Evolutionary conservation across 2,888 invertebrate species (phyloP).

Genomic region (Pseudococcus jackbeardsleyi): DNA sequence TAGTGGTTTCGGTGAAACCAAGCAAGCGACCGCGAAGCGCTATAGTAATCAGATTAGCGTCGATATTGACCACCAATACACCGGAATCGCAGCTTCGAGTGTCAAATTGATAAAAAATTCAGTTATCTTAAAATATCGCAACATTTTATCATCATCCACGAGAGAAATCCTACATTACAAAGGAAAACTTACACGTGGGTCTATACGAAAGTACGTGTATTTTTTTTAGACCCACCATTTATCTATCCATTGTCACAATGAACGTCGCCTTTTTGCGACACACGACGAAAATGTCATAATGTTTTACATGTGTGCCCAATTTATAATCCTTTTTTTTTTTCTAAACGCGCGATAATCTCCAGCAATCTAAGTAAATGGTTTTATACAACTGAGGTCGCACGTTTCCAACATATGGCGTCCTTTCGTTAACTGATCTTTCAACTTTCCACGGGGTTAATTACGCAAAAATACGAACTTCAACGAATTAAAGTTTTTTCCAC

Average conservation of each 20-base stretch:
- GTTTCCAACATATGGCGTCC: not conserved
- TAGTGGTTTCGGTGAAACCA: no score
- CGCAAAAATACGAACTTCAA: not conserved
- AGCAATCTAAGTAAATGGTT: not conserved
- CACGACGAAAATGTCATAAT: not conserved
- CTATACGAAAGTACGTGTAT: no score
- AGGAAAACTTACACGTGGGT: no score
- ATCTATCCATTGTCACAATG: no score
- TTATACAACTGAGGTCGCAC: not conserved
- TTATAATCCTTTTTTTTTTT: not conserved
- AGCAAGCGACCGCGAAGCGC: no score
- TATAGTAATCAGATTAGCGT: no score
- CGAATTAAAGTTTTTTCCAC: not conserved
- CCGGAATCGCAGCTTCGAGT: no score
- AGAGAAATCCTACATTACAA: no score
- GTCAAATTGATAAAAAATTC: no score
- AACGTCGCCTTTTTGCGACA: not conserved
- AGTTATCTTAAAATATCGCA: no score
- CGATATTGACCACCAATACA: not conserved
- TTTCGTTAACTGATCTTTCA: not conserved
- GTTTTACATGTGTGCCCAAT: not conserved
- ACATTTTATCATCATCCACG: no score
- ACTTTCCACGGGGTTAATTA: not conserved
- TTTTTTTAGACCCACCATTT: no score
- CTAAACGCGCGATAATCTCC: not conserved